Percentiles rank a stretch among this genome's conserved stretches.
These are phyloP conservation scores for Lottia gigantea DNA, from an alignment of 2,888 invertebrate genomes.

Conservation along the genomic window DNA sequence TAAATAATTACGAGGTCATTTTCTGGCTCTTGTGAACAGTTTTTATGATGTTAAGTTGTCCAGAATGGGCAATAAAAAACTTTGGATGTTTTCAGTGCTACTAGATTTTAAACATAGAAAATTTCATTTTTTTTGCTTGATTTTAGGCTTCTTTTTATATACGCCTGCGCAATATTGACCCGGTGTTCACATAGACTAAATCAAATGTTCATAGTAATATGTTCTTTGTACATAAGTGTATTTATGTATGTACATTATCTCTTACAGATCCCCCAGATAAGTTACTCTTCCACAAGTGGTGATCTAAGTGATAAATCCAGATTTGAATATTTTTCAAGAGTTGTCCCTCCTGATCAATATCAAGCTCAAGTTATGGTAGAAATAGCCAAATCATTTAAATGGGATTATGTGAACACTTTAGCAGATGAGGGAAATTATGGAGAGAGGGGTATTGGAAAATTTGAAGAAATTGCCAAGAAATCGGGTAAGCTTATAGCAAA, in stretches of 20 bases:
- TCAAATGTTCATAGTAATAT: no score
- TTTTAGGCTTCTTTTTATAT: no score
- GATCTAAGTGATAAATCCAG: slow-evolving; percentile 80
- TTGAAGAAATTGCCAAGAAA: slow-evolving; percentile 61
- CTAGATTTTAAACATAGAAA: no score
- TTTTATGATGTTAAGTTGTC: no score
- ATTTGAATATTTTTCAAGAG: slow-evolving; percentile 80
- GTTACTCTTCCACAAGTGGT: slow-evolving; percentile 79
- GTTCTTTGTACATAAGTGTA: no score
- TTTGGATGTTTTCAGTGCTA: no score
- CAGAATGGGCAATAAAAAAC: no score
- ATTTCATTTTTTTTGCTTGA: no score
- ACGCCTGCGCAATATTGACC: no score
- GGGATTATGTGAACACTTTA: slow-evolving; percentile 82
- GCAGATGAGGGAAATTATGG: slow-evolving; percentile 84
- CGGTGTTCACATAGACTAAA: no score
- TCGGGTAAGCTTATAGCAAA: slow-evolving; percentile 50
- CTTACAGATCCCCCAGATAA: slow-evolving; percentile 79
- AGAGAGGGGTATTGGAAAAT: slow-evolving; percentile 74
- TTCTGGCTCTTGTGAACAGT: no score
- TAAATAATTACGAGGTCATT: no score
- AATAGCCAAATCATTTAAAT: slow-evolving; percentile 77
- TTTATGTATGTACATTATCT: not conserved
- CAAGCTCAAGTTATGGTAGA: slow-evolving; percentile 77
- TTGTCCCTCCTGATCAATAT: slow-evolving; percentile 69